Conservation (phyloP, 2,113 vertebrate genomes). For the Bos taurus region ARS-UCD2.0 NC_037337.1:82369001-82369500, state of each 20-base stretch:
- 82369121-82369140: background rate
- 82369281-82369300: background rate
- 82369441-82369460: background rate
- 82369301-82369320: background rate
- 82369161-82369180: background rate
- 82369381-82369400: background rate
- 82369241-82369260: background rate
- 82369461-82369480: background rate
- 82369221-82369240: background rate
- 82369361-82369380: background rate
- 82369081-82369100: background rate
- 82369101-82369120: background rate
- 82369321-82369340: background rate
- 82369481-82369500: background rate
- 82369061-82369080: background rate
- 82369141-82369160: background rate
- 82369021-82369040: background rate
- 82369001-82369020: background rate
- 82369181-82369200: background rate
- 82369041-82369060: rapidly evolving
- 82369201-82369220: background rate
- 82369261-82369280: background rate
- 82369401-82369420: background rate
- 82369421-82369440: background rate
- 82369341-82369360: background rate